phyloP scores from a whole-genome alignment of 1,140 invertebrate species.

The Chlorops oryzae region DNA sequence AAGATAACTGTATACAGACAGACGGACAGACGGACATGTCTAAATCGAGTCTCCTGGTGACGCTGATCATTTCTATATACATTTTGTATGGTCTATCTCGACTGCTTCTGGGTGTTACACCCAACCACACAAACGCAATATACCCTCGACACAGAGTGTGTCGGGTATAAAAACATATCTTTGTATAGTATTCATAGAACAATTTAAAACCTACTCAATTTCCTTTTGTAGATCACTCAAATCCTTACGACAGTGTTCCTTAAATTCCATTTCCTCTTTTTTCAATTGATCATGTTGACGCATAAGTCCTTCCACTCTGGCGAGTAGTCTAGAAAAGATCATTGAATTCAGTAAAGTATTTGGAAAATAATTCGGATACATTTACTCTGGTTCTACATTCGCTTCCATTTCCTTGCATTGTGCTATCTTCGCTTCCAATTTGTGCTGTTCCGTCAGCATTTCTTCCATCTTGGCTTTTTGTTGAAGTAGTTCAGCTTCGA shows the following conservation, averaged over 20 bases:
- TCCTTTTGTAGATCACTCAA: constrained; percentile 54
- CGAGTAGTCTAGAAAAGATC: constrained; percentile 52
- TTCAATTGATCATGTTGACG: constrained; percentile 67
- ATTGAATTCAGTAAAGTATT: neutral
- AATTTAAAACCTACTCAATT: constrained; percentile 52
- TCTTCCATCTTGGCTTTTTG: constrained; percentile 40
- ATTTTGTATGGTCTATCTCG: too few relatives aligned
- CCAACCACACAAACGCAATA: too few relatives aligned
- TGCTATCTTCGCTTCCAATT: constrained; percentile 38
- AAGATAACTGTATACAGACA: too few relatives aligned
- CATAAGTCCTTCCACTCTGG: constrained; percentile 60
- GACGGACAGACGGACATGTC: too few relatives aligned
- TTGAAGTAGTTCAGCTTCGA: constrained; percentile 46
- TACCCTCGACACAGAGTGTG: too few relatives aligned
- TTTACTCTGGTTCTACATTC: constrained; percentile 50
- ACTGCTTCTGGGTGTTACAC: too few relatives aligned
- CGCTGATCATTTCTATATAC: too few relatives aligned
- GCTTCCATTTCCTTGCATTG: constrained; percentile 49
- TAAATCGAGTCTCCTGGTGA: too few relatives aligned
- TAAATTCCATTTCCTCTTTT: constrained; percentile 67
- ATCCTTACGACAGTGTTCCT: constrained; percentile 67
- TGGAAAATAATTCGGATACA: too few relatives aligned
- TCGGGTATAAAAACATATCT: too few relatives aligned
- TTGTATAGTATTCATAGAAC: neutral
- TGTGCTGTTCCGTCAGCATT: constrained; percentile 36